Evolutionary conservation across 2,797 vertebrate species (phyloP).

Genomic region (Luscinia megarhynchos): DNA sequence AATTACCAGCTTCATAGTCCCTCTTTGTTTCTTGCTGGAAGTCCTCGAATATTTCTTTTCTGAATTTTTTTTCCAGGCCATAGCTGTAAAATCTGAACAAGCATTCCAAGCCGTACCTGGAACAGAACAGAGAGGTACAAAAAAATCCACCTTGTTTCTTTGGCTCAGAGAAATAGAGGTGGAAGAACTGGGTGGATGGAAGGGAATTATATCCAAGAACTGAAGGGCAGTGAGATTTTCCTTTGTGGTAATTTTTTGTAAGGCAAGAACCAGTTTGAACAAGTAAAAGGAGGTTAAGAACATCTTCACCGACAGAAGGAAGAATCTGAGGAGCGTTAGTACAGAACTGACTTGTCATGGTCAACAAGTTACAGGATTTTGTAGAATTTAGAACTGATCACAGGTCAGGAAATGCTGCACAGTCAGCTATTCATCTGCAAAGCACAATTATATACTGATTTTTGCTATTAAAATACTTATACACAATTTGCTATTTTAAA

Average conservation of each 20-base stretch:
- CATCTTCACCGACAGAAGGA: background rate
- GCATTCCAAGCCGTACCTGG: conserved; percentile 95
- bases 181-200: background rate
- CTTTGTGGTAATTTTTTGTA: background rate
- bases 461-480: background rate
- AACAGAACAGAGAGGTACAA: background rate
- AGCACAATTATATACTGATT: background rate
- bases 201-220: background rate
- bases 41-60: conserved; percentile 91
- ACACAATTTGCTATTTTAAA: background rate
- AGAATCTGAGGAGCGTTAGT: background rate
- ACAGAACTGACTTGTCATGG: background rate
- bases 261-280: background rate
- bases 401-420: background rate
- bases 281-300: background rate
- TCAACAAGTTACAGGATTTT: background rate
- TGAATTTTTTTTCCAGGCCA: conserved; percentile 94
- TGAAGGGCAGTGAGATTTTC: background rate
- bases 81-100: conserved; percentile 98
- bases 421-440: background rate
- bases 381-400: background rate
- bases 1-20: conserved; percentile 94
- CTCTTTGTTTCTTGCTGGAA: conserved; percentile 94
- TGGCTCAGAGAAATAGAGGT: background rate
- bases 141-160: background rate